A percentile compares a stretch with the other conserved stretches of the same genome.
These are phyloP conservation scores for Melanerpes aurifrons DNA, from an alignment of 2,113 vertebrate genomes.

Conservation along the genomic window DNA sequence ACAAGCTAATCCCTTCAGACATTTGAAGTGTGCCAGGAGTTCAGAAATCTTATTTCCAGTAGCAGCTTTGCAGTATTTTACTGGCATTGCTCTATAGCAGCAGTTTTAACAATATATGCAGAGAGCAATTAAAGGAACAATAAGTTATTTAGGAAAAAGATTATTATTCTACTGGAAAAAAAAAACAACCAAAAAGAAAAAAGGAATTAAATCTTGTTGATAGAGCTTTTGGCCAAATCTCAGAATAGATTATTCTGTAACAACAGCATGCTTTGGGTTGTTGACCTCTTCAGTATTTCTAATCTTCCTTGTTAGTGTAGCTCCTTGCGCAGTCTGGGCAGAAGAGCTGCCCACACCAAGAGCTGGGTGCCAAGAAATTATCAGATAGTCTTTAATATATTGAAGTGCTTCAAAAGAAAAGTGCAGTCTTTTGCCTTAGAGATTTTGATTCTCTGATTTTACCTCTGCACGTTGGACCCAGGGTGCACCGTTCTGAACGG, in stretches of 20 bases:
- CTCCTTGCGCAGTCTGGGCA: not conserved
- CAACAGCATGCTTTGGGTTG: not conserved
- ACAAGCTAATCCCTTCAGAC: not conserved
- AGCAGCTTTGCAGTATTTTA: not conserved
- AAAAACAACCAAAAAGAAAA: not conserved
- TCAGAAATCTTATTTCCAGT: slow-evolving; percentile 2
- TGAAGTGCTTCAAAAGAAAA: not conserved
- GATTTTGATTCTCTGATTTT: not conserved
- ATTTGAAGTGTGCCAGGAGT: not conserved
- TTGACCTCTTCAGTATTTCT: not conserved
- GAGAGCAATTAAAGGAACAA: not conserved
- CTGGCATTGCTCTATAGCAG: not conserved
- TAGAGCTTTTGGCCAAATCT: not conserved
- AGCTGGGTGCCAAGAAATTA: not conserved
- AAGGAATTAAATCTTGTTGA: not conserved
- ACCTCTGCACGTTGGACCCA: not conserved
- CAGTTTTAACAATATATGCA: not conserved
- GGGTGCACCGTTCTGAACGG: not conserved
- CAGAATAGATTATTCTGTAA: not conserved
- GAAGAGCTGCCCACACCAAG: not conserved
- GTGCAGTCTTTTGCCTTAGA: not conserved
- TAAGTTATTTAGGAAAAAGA: not conserved
- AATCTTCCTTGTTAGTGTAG: not conserved
- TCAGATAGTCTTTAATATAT: not conserved
- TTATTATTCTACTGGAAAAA: not conserved